phyloP scores from a whole-genome alignment of 2,797 vertebrate species.

The Parauchenoglanis punctatus region DNA sequence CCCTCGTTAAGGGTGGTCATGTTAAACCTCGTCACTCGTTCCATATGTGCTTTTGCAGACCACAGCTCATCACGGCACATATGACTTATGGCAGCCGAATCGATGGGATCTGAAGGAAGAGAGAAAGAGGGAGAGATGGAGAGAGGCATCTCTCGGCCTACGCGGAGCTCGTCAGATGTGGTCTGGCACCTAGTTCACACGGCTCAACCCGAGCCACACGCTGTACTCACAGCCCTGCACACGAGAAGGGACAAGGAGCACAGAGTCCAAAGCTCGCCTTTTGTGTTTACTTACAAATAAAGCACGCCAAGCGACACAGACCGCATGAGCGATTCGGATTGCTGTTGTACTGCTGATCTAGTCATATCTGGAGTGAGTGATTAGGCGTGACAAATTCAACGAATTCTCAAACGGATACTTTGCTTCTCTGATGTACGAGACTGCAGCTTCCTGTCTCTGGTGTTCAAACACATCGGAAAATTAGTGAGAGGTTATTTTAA shows the following conservation, averaged over 20 bases:
- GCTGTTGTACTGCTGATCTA: conserved; percentile 76
- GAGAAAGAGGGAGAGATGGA: conserved; percentile 55
- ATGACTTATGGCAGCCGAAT: conserved; percentile 54
- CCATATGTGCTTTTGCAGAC: conserved; percentile 51
- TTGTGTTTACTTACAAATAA: conserved; percentile 20
- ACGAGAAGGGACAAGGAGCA: background rate
- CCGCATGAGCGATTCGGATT: conserved; percentile 69
- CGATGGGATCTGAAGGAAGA: conserved; percentile 66
- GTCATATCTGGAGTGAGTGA: conserved; percentile 75
- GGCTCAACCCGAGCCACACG: conserved; percentile 79
- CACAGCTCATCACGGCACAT: conserved; percentile 46
- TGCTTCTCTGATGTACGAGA: conserved; percentile 32
- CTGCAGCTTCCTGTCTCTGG: conserved; percentile 33
- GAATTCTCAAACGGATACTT: conserved; percentile 46
- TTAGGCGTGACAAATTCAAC: conserved; percentile 74
- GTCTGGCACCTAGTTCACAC: conserved; percentile 89
- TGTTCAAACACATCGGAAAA: conserved; percentile 45
- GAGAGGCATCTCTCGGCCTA: conserved; percentile 70
- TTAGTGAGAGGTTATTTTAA: conserved; percentile 39
- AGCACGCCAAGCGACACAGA: conserved; percentile 66
- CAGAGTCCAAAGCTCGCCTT: conserved; percentile 23
- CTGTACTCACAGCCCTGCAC: conserved; percentile 39
- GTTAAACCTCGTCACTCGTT: conserved; percentile 53
- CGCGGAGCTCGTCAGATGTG: conserved; percentile 85
- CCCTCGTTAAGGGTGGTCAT: conserved; percentile 49